A percentile compares a stretch with the other conserved stretches of the same genome.
Conservation (phyloP, 2,113 vertebrate genomes). For the Gymnobelideus leadbeateri region DNA sequence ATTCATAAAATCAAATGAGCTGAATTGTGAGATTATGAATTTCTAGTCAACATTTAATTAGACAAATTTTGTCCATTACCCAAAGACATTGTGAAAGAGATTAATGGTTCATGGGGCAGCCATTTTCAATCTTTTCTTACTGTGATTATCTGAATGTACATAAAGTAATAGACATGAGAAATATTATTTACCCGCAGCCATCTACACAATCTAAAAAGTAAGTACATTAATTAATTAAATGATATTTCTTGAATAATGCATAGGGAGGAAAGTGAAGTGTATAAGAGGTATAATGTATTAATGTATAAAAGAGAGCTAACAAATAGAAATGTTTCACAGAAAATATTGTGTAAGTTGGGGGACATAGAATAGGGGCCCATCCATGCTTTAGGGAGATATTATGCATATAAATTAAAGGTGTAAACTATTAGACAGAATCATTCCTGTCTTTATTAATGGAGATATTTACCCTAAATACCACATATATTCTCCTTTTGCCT, state of each 20-base stretch:
- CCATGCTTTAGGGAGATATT: background rate
- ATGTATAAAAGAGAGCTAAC: background rate
- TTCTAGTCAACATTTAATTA: background rate
- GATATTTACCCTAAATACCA: background rate
- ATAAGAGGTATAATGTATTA: background rate
- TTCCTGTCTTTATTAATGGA: background rate
- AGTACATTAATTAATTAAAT: background rate
- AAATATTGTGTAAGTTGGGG: background rate
- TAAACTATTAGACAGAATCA: background rate
- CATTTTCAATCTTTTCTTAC: background rate
- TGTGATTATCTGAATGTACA: background rate
- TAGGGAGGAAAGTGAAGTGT: background rate
- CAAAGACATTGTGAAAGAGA: background rate
- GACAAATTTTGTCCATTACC: background rate
- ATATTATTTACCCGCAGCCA: background rate
- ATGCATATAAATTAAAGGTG: background rate
- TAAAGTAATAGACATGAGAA: background rate
- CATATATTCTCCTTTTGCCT: background rate
- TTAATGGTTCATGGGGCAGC: background rate
- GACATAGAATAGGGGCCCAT: background rate
- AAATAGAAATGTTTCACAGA: background rate
- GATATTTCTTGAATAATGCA: background rate
- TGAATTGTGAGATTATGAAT: background rate
- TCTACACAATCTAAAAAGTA: background rate
- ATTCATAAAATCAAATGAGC: background rate